Base-by-base conservation (phyloP, 2,888 invertebrate species). In the Pristionchus japonicus region DNA sequence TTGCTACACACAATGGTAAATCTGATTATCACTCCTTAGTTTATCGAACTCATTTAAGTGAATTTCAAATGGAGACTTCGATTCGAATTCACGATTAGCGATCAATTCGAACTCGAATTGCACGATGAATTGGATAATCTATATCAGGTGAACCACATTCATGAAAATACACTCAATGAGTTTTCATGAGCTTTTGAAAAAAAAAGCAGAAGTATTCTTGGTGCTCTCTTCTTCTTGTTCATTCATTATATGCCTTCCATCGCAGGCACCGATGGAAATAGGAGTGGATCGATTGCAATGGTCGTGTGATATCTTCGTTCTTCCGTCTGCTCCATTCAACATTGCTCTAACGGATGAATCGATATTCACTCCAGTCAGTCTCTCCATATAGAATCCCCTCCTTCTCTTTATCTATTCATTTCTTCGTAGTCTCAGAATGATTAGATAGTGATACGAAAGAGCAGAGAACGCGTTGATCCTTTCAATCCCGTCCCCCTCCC, bases 41-140 rank as follows among this genome's bases (percentile, higher is more conserved):
- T n/a, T 37, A 17, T 34, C 11, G 17, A 31, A 17, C 17, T 27
- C 20, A 34, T 57, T 84, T n/a, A 49, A 86, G 86, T 74, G 43
- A 37, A 47, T n/a, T 74, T 49, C 49, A 86, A 86, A 86, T 86
- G 86, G 86, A n/a, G 86, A 86, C 70, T 86, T 47, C 86, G 86
- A 70, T 70, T 86, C 74, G 86, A 86, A 49, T 74, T 86, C 47
- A 49, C 86, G 67, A 74, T 74, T 67, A n/a, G 31, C 13, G 70
- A 47, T 27, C 31, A 23, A 27, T 40, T 47, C 40, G 86, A 74
- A 11, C 23, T 86, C 20, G 74, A 86, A 49, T 37, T 37, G 23
- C 27, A 49, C 52, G 74, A 86, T n/a, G 86, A 86, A 34, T 70
- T 70, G 31, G 80, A 40, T 23, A 80, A 80, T 80, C n/a, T 80